Base-by-base conservation (phyloP, 92 coral and sea anemone genomes). In the Parazoanthus atlanticus region DNA sequence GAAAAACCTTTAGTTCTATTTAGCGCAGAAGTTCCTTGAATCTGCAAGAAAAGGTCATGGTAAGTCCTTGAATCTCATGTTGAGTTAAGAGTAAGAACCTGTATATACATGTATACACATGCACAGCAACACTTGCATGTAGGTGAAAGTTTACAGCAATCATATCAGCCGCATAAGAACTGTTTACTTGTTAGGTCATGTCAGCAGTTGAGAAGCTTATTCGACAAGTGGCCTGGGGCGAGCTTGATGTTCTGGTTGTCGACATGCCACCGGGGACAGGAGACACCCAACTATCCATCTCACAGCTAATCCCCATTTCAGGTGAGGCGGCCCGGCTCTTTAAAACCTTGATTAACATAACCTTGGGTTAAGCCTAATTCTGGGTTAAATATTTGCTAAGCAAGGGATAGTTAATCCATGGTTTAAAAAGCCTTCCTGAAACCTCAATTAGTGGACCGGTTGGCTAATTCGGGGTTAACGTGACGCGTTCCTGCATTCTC, bases 201-300 rank as follows among this genome's bases (percentile, higher is more conserved):
- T 97, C 99, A 67, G 99, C 99, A 4, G 73, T 97, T 46, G 97
- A 97, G 89, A 97, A 93, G 77, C 88, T 97, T n/a, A 90, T 97
- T 25, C 98, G 98, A 25, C 98, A 97, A 73, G 99, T 97, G 80
- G 98, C 96, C 75, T 97, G 99, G 99, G 99, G 97, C 40, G 89
- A 91, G 29, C 93, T 97, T 9, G 99, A 97, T 88, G 88, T 97
- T 21, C 90, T 97, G 46, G 95, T 97, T 88, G 90, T 97, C 91
- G 99, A 97, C 94, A 97, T 97, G 99, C 99, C 99, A 4, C 99
- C 99, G 67, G 99, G 99, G 65, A 97, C 99, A 64, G 99, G 99
- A 26, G 99, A 97, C 91, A 97, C 98, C 52, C 99, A 97, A 95
- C 74, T 97, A 80, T 97, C 99, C 0, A 94, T 97, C 89, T 97